Conservation (phyloP, 2,113 vertebrate genomes). For the Myiagra hebetior region DNA sequence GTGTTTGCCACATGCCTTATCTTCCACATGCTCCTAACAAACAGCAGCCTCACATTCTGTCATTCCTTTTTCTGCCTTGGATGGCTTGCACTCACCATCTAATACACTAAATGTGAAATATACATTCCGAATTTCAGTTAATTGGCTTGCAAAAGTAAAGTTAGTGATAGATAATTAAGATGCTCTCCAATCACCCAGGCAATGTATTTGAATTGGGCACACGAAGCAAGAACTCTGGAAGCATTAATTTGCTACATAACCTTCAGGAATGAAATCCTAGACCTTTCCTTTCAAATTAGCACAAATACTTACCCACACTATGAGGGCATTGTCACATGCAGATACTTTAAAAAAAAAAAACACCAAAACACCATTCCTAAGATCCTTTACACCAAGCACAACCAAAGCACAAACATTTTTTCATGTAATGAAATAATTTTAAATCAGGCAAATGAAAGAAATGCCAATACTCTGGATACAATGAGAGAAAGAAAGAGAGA, state of each 20-base stretch:
- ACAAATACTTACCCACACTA: background rate
- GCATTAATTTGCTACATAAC: background rate
- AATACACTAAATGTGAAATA: background rate
- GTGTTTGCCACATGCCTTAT: slow-evolving; percentile 24
- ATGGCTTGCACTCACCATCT: background rate
- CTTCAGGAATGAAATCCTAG: background rate
- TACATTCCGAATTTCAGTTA: background rate
- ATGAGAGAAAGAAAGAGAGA: background rate
- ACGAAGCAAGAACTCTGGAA: background rate
- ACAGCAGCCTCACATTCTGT: background rate
- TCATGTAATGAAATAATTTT: background rate
- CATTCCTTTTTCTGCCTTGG: background rate
- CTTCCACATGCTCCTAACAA: background rate
- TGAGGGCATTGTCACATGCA: background rate
- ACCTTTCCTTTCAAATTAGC: background rate
- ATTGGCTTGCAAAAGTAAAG: background rate
- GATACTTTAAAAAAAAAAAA: background rate
- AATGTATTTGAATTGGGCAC: background rate
- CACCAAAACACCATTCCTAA: background rate
- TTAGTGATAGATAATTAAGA: background rate
- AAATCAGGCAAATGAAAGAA: background rate
- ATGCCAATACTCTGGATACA: background rate
- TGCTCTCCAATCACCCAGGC: background rate
- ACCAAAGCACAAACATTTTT: background rate
- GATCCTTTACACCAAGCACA: background rate